These are phyloP conservation scores for Shargacucullia verbasci DNA, from an alignment of 2,888 invertebrate genomes.

Conservation along the genomic window DNA sequence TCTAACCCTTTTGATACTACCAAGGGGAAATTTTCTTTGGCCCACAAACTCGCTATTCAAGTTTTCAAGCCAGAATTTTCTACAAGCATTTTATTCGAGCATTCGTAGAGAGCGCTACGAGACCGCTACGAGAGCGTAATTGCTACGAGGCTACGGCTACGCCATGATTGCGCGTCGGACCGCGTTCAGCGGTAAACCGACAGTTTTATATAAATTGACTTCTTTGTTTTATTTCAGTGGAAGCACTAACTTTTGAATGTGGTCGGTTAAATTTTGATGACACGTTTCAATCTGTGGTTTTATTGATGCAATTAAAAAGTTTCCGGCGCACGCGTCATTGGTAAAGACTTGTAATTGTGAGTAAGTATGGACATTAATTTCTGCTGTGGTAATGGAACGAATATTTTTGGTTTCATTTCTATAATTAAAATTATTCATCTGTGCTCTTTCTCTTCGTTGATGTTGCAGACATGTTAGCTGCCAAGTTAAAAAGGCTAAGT, in stretches of 20 bases:
- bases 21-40: slow-evolving; percentile 50
- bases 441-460: too few species aligned
- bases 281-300: slow-evolving; percentile 61
- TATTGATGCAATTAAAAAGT: slow-evolving; percentile 67
- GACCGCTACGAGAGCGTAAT: slow-evolving; percentile 72
- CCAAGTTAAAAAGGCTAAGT: too few species aligned
- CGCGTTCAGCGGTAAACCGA: slow-evolving; percentile 57
- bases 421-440: background rate
- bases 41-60: slow-evolving; percentile 44
- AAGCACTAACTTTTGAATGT: slow-evolving; percentile 57
- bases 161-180: slow-evolving; percentile 65
- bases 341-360: slow-evolving; percentile 37
- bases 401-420: background rate
- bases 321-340: slow-evolving; percentile 35
- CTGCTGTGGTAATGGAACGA: slow-evolving; percentile 18
- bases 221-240: slow-evolving; percentile 70
- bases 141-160: slow-evolving; percentile 70
- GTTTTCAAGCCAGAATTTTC: slow-evolving; percentile 47
- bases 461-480: too few species aligned
- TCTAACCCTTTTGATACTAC: slow-evolving; percentile 50
- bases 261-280: slow-evolving; percentile 65
- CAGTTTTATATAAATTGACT: slow-evolving; percentile 74
- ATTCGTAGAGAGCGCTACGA: slow-evolving; percentile 61
- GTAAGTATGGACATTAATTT: slow-evolving; percentile 35
- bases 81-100: slow-evolving; percentile 61